Evolutionary conservation across 1,140 invertebrate genomes (phyloP), one percentile per base, ranked within the genome.

Genomic region (Drosophila carrolli): DNA sequence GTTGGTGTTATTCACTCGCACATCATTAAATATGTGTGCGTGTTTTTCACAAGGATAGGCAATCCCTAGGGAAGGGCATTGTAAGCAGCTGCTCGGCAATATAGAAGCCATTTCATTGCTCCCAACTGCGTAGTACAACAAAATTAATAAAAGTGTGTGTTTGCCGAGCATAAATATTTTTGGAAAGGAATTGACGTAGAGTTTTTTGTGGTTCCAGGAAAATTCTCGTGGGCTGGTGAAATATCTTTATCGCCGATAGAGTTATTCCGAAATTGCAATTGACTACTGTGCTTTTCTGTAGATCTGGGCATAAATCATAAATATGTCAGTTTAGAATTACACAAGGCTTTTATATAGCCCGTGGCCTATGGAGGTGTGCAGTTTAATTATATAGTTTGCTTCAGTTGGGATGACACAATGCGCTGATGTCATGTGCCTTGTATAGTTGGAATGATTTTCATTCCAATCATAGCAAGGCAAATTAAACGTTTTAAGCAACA

Each of bases 361-460:
- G 27, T 32, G 16, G 40, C 13, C 32, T 44, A 27, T n/a, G 27
- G 43, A 71, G 68, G 68, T 72, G 68, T 71, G 67, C 63, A 70
- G 11, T 35, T 58, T 41, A 71, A 71, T 58, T 71, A 43, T 58
- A 48, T 50, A 58, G 68, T 71, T 16, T 37, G 68, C 66, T 47
- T 41, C 40, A 43, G 51, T 50, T 41, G 19, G 51, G 66, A 72
- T 72, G 68, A 72, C 68, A 72, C 68, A 57, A 41, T 72, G 53
- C 67, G 68, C 68, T 72, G 68, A 72, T 72, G 68, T 72, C 68
- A 70, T 68, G 67, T 13, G 48, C 41, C 66, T 46, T 32, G 60
- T 51, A 23, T 44, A 68, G 66, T 68, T 66, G 61, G 61, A 68
- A 72, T 50, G 43, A 56, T 70, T 67, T 67, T 66, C 59, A 43